Base-by-base conservation (phyloP, 2,113 vertebrate species). In the Scophthalmus maximus region DNA sequence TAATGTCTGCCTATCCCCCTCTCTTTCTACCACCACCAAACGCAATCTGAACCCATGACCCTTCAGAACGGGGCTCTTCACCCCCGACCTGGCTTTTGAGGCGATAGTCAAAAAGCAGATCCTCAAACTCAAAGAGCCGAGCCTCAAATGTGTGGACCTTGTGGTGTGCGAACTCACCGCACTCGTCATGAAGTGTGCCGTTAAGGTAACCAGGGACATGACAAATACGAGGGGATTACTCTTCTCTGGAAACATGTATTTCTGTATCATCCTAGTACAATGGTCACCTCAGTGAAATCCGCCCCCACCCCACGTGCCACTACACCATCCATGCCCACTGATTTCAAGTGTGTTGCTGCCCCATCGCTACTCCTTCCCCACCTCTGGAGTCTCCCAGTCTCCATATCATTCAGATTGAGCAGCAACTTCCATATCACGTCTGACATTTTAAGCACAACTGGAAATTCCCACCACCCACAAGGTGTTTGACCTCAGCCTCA, bases 91-190 rank as follows among this genome's bases (percentile, higher is more conserved):
- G 95, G 97, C 97, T 3, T 99, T 99, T 84, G 97, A 98, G 92
- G 95, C 96, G 89, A 98, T 98, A 51, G 96, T 98, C 85, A 98
- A 98, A 94, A 98, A 98, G 93, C 97, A 98, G 93, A 95, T 99
- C 92, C 95, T 96, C 91, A 98, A 98, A 95, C 95, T 99, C 91
- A 98, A 96, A 93, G 96, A 95, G 84, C 97, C 97, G 29, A 98
- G 97, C 89, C 94, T 98, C 90, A 98, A 97, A 79, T 98, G 97
- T 34, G 96, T 98, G 89, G 97, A 98, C 87, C 90, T 99, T 82
- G 97, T 98, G 86, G 95, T 98, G 87, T 95, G 94, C 81, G 96
- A 98, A 89, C 90, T 99, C 85, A 96, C 96, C 71, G 94, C 93
- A 60, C 96, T 97, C 82, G 93, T 98, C 90, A 94, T 95, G 89